These are phyloP conservation scores for Microchirus variegatus DNA, from an alignment of 2,797 vertebrate species.

Conservation along the genomic window DNA sequence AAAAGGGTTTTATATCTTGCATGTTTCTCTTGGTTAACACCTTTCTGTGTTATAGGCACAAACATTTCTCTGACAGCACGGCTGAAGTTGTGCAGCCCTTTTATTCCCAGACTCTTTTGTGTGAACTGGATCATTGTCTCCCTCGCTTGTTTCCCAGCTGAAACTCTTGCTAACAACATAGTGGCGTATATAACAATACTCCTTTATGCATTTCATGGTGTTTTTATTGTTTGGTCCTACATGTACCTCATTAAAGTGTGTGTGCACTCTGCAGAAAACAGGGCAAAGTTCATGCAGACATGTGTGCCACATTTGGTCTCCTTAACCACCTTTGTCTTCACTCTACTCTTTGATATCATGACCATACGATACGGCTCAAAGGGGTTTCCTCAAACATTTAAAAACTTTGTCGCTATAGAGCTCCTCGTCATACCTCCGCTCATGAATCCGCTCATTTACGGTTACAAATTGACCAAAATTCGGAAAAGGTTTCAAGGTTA, in stretches of 20 bases:
- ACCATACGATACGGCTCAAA: background rate
- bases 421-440: slow-evolving; percentile 46
- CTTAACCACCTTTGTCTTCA: slow-evolving; percentile 6
- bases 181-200: slow-evolving; percentile 23
- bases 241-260: slow-evolving; percentile 47
- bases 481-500: background rate
- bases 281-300: slow-evolving; percentile 59
- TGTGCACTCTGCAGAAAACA: slow-evolving; percentile 40
- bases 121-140: slow-evolving; percentile 45
- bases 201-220: slow-evolving; percentile 10
- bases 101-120: slow-evolving; percentile 36
- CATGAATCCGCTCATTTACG: slow-evolving; percentile 61
- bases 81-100: slow-evolving; percentile 33
- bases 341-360: slow-evolving; percentile 22
- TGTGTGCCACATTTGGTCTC: slow-evolving; percentile 59
- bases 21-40: slow-evolving; percentile 18
- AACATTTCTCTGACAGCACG: slow-evolving; percentile 32
- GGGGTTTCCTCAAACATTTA: background rate
- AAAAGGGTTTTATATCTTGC: slow-evolving; percentile 12
- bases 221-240: slow-evolving; percentile 49
- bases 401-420: slow-evolving; percentile 35
- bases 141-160: slow-evolving; percentile 35
- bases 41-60: slow-evolving; percentile 2
- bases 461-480: slow-evolving; percentile 43
- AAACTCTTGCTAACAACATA: slow-evolving; percentile 11